Conservation (phyloP, 2,113 vertebrate species). For the Zosterops lateralis region DNA sequence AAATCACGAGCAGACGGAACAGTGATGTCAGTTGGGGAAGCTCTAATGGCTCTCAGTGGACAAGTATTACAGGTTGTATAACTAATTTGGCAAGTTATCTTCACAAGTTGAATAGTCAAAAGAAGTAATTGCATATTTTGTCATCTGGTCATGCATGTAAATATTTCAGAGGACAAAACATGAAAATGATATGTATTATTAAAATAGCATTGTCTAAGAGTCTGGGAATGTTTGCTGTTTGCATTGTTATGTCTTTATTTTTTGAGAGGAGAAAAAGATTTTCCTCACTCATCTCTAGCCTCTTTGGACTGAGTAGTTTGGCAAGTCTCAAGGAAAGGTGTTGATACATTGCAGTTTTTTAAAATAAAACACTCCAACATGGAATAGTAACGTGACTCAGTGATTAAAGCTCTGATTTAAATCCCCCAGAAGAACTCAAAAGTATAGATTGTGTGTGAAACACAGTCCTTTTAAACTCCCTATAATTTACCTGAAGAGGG, state of each 20-base stretch:
- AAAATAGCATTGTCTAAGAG: background rate
- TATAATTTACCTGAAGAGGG: background rate
- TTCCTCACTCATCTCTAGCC: background rate
- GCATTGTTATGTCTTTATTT: background rate
- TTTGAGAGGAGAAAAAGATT: background rate
- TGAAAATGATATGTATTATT: background rate
- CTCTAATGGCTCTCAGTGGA: background rate
- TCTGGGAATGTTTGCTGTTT: background rate
- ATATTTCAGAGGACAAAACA: background rate
- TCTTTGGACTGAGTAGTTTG: background rate
- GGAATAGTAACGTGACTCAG: background rate
- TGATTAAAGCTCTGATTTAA: background rate
- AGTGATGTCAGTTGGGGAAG: background rate
- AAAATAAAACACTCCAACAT: background rate
- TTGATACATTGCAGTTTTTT: rapidly evolving
- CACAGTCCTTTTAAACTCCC: background rate
- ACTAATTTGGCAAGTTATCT: background rate
- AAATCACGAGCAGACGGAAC: background rate
- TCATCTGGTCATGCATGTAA: background rate
- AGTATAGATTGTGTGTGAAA: background rate
- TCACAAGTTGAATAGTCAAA: slow-evolving; percentile 20
- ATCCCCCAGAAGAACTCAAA: background rate
- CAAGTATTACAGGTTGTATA: background rate
- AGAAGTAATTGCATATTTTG: background rate
- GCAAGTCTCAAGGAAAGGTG: background rate